Evolutionary conservation across 53 echinoderm and acorn worm species (phyloP), one percentile per base, ranked within the genome.

Genomic region (Paracentrotus lividus): DNA sequence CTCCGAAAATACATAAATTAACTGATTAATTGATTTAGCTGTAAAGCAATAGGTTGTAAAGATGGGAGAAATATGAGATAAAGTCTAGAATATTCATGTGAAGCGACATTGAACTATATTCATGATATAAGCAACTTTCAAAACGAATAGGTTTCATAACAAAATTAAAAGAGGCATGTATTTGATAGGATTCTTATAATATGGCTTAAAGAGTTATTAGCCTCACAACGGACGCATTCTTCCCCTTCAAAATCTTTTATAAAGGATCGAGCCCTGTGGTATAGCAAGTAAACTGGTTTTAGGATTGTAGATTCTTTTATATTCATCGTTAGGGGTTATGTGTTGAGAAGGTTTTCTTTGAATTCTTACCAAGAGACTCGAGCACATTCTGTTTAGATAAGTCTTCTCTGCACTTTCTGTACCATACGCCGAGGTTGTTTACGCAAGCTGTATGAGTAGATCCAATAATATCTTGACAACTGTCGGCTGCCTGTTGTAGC

Each of bases 391-490:
- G 42, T 21, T 55, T 5, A 16, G 59, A 24, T 14, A 88, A 34
- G 64, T 64, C 88, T 1, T 44, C 36, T 43, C 57, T 90, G 36
- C 97, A 97, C 7, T 94, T 90, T 13, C 10, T 40, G 60, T 93
- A 94, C 5, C 92, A 96, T 26, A 45, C 14, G 45, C 86, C 68
- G 2, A 97, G 49, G n/a, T 72, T 85, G 0, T 42, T 21, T 1
- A 56, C 31, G 52, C 98, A 98, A 42, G 93, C 86, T 8, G 10
- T 58, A 67, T 95, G 58, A 3, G 97, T 96, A 13, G 90, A 92
- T 7, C 67, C 51, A 13, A 98, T 93, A 23, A 96, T 92, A 12
- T 96, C 91, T n/a, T 52, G 55, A 53, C 98, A 98, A 14, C 58
- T 42, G 20, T 67, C 88, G 1, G 96, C 94, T 15, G 97, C 97